Evolutionary conservation across 2,888 invertebrate genomes (phyloP), one percentile per base, ranked within the genome.

Genomic region (Dermolepida albohirtum): DNA sequence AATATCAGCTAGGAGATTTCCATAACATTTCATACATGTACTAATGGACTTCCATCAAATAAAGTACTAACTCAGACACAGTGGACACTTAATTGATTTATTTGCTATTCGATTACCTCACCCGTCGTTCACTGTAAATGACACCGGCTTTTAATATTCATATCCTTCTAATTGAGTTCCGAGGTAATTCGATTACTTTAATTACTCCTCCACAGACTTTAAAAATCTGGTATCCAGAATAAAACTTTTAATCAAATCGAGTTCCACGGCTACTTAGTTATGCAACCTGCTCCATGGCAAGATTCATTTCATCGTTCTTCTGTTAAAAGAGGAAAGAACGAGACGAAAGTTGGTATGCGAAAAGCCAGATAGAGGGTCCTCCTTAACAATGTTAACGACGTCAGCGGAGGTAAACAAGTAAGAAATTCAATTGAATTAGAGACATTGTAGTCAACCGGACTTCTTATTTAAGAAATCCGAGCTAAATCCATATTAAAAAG

Each of bases 191-290:
- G 74, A 78, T 82, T 81, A 82, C 76, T 76, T 77, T 79, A 81
- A 82, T 82, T 81, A 81, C 78, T 76, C 72, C 62, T 70, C 73
- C 63, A 71, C 71, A 74, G 73, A 73, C 74, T 78, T 78, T 75
- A 79, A 80, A 80, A 80, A 80, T 77, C 76, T 74, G 77, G 73
- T 70, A 74, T 75, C 75, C 76, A 69, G 77, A 78, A 78, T 79
- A 76, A 80, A 81, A 80, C 78, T 81, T 80, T 80, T 81, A 81
- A 81, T 80, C 79, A 78, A 80, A 79, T 81, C 75, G 64, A 50
- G 34, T 41, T 43, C 51, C 50, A 27, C 54, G 47, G 14, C 54
- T 44, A 59, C 44, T 59, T 59, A 59, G 44, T 27, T 44, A 59
- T 59, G 59, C 59, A 59, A 59, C 59, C 59, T 59, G 40, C n/a